phyloP scores from a whole-genome alignment of 2,797 vertebrate genomes.

The Columba guinea region DNA sequence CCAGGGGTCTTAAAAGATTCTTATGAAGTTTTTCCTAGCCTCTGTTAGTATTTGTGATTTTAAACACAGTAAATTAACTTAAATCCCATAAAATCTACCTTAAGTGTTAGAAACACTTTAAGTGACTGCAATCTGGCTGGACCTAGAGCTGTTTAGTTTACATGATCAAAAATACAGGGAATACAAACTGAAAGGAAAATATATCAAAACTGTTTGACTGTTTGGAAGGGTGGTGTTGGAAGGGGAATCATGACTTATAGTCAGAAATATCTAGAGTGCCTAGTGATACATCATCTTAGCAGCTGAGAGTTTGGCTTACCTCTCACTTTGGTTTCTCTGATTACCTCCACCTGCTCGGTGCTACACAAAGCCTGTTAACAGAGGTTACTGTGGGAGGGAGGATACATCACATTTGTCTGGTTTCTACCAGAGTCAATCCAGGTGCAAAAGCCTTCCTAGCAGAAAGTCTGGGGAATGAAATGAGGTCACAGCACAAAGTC shows the following conservation, averaged over 20 bases:
- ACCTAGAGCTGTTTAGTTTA: neutral
- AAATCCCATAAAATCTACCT: neutral
- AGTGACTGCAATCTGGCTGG: neutral
- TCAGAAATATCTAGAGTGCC: neutral
- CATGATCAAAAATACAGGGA: neutral
- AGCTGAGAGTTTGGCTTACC: neutral
- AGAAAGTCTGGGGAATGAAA: neutral
- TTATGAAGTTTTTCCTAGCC: neutral
- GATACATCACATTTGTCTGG: neutral
- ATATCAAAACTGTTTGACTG: neutral
- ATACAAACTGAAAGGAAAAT: neutral
- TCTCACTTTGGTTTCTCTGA: neutral
- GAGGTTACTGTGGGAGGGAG: neutral
- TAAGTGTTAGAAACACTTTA: neutral
- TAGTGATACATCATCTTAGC: neutral
- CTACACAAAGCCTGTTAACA: neutral
- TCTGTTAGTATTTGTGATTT: neutral
- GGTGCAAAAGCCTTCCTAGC: accelerated
- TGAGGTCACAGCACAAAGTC: accelerated
- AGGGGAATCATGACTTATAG: neutral
- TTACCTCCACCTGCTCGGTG: neutral
- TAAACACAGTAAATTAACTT: neutral
- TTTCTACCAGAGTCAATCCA: accelerated
- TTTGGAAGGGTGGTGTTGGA: neutral
- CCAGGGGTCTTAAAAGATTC: neutral